Evolutionary conservation across 1,140 invertebrate genomes (phyloP).

Genomic region (Aphelinus atriplicis): DNA sequence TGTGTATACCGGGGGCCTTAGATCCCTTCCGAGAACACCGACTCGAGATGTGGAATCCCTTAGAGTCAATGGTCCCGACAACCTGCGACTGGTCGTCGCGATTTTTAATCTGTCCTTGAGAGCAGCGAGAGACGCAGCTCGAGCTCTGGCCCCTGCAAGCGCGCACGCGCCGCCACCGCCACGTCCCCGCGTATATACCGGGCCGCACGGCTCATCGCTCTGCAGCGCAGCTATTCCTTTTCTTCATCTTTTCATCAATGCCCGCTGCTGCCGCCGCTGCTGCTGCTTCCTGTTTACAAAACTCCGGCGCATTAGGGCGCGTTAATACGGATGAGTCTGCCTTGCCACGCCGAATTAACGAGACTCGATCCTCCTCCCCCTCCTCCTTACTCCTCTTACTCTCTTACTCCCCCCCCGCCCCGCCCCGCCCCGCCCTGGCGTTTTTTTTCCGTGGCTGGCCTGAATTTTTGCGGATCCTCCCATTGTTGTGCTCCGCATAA

Average conservation of each 20-base stretch:
- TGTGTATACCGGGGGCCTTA: constrained; percentile 20
- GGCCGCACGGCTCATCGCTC: too few species aligned
- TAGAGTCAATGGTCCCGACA: constrained; percentile 34
- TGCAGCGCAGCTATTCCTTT: constrained; percentile 5
- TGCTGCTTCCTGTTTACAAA: constrained; percentile 27
- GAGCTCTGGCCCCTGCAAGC: too few species aligned
- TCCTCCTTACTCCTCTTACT: background rate
- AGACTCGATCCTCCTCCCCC: background rate
- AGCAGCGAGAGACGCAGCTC: background rate
- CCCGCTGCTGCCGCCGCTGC: background rate
- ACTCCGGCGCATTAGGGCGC: constrained; percentile 18
- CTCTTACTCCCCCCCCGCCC: too few species aligned
- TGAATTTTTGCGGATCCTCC: too few species aligned
- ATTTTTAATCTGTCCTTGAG: constrained; percentile 38
- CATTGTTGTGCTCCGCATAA: too few species aligned
- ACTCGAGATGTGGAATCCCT: constrained; percentile 34
- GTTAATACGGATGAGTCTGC: constrained; percentile 25
- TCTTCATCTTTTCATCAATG: constrained; percentile 41
- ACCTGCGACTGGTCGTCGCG: constrained; percentile 25
- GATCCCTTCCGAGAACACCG: constrained; percentile 37
- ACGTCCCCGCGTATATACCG: too few species aligned
- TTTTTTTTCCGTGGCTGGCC: too few species aligned
- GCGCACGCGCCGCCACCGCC: too few species aligned
- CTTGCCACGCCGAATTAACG: background rate
- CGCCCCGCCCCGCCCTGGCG: too few species aligned